Evolutionary conservation across 2,888 invertebrate species (phyloP).

Genomic region (Marronus borbonicus): DNA sequence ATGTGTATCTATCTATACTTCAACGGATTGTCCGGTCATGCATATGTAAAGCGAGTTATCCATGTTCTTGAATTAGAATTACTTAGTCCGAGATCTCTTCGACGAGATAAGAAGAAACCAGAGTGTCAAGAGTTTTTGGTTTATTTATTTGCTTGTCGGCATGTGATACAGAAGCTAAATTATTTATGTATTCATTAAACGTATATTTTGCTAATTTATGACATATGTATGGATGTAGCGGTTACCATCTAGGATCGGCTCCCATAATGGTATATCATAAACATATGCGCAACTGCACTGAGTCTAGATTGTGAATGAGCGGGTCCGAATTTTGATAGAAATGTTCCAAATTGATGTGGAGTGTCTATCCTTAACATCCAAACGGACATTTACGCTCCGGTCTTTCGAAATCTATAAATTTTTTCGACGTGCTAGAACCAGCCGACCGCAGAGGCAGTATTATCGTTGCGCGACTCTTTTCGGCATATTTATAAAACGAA

Average conservation of each 20-base stretch:
- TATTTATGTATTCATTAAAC: constrained; percentile 2
- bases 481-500: background rate
- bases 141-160: constrained; percentile 9
- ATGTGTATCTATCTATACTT: background rate
- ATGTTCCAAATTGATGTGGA: too few relatives aligned
- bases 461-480: background rate
- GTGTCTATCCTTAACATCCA: too few relatives aligned
- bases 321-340: too few relatives aligned
- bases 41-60: constrained; percentile 34
- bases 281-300: too few relatives aligned
- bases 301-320: too few relatives aligned
- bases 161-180: background rate
- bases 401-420: background rate
- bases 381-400: too few relatives aligned
- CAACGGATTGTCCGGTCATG: constrained; percentile 26
- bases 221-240: background rate
- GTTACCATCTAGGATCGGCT: background rate
- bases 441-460: background rate
- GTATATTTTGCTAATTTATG: too few relatives aligned
- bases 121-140: constrained; percentile 1
- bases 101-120: constrained; percentile 14
- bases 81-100: background rate
- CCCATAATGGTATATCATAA: too few relatives aligned
- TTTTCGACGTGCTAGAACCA: background rate
- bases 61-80: constrained; percentile 36